These are phyloP conservation scores for Tetramorium simillimum DNA, from an alignment of 1,140 invertebrate species.

Conservation along the genomic window DNA sequence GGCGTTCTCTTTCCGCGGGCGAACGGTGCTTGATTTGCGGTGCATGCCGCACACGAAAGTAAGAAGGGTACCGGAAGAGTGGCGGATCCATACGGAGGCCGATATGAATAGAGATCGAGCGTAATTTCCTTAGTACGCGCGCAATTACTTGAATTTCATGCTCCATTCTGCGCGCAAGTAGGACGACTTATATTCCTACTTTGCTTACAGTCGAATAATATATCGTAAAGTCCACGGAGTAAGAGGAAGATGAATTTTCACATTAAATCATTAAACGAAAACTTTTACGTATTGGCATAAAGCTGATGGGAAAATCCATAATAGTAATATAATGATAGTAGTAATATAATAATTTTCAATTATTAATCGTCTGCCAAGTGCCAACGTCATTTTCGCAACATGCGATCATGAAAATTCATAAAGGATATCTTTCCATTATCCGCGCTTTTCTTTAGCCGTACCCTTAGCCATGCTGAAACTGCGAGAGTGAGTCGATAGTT, in stretches of 20 bases:
- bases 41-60: conserved; percentile 17
- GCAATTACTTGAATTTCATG: conserved; percentile 56
- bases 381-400: not conserved
- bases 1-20: conserved; percentile 29
- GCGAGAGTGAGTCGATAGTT: conserved; percentile 46
- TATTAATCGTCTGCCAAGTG: conserved; percentile 22
- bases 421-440: conserved; percentile 49
- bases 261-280: too few relatives aligned
- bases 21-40: conserved; percentile 48
- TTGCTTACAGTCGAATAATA: not conserved
- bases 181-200: conserved; percentile 27
- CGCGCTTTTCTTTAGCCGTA: conserved; percentile 21
- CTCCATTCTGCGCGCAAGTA: conserved; percentile 18
- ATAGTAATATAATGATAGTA: not conserved
- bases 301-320: not conserved
- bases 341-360: conserved; percentile 8
- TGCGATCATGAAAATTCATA: conserved; percentile 34
- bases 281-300: not conserved
- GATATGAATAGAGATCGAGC: conserved; percentile 41
- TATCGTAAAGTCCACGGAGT: not conserved
- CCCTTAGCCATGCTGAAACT: conserved; percentile 6
- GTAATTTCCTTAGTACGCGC: conserved; percentile 33
- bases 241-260: not conserved
- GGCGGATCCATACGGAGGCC: conserved; percentile 29
- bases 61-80: conserved; percentile 27